Evolutionary conservation across 2,113 vertebrate genomes (phyloP).

Genomic region (Eurypyga helias): DNA sequence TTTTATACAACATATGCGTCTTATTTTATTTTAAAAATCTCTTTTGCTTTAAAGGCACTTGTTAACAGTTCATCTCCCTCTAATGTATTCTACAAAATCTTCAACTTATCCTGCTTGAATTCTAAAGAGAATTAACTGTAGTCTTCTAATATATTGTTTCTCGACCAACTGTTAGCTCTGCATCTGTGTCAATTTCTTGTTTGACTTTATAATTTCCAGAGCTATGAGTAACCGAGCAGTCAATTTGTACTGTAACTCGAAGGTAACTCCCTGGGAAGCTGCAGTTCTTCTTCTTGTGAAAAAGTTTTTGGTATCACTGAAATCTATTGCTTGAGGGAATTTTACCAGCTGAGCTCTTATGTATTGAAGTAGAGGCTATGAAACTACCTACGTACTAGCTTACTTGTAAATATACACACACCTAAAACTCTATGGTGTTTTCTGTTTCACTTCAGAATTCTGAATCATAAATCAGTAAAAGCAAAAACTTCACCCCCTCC

Average conservation of each 20-base stretch:
- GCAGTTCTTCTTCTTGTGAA: not conserved
- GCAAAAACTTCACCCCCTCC: not conserved
- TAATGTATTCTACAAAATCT: constrained; percentile 19
- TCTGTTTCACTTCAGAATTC: not conserved
- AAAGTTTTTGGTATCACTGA: not conserved
- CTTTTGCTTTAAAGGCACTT: constrained; percentile 30
- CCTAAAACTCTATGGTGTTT: not conserved
- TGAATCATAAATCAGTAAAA: not conserved
- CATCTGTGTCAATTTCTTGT: constrained; percentile 28
- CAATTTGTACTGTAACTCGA: not conserved
- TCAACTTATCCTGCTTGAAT: constrained; percentile 30
- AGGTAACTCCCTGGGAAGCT: not conserved
- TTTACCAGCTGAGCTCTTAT: not conserved
- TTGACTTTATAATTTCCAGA: constrained; percentile 41
- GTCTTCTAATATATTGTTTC: constrained; percentile 21
- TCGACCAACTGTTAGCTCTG: constrained; percentile 2
- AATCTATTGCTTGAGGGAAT: not conserved
- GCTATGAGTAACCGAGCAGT: not conserved
- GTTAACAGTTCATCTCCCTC: not conserved
- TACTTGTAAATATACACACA: not conserved
- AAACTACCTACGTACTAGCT: not conserved
- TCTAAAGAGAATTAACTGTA: constrained; percentile 25
- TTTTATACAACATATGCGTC: not conserved
- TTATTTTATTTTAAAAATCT: constrained; percentile 27
- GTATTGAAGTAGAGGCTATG: not conserved